Percentiles rank a stretch among this genome's conserved stretches.
Conservation (phyloP, 2,888 invertebrate genomes). For the Pheosia gnoma region DNA sequence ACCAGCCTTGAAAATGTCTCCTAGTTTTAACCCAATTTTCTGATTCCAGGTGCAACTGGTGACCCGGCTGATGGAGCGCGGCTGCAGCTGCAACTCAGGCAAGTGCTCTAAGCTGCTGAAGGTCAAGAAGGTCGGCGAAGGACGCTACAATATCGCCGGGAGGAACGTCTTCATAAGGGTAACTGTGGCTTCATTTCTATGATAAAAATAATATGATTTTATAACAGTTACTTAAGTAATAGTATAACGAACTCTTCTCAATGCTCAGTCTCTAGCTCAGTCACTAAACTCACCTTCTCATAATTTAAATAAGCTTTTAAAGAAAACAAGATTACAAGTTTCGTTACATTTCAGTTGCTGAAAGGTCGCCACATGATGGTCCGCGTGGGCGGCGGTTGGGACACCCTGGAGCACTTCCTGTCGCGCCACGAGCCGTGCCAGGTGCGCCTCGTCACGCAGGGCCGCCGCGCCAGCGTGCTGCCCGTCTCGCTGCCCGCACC, state of each 20-base stretch:
- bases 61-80: constrained; percentile 88
- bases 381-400: constrained; percentile 97
- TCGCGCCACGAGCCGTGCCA: constrained; percentile 94
- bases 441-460: constrained; percentile 85
- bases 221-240: too few species aligned
- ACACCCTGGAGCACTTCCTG: constrained; percentile 96
- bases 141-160: constrained; percentile 93
- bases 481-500: constrained; percentile 51
- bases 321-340: not conserved
- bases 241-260: too few species aligned
- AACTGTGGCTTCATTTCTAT: constrained; percentile 49
- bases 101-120: constrained; percentile 89
- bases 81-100: constrained; percentile 88
- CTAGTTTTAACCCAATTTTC: not conserved
- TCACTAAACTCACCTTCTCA: too few species aligned
- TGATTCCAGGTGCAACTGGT: constrained; percentile 86
- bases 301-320: too few species aligned
- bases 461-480: constrained; percentile 59
- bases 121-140: constrained; percentile 93
- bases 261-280: too few species aligned
- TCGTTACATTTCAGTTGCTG: constrained; percentile 85
- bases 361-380: constrained; percentile 98
- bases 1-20: too few species aligned
- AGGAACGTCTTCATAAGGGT: constrained; percentile 95
- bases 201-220: too few species aligned